Evolutionary conservation across 1,140 invertebrate genomes (phyloP).

Genomic region (Papilio dardanus): DNA sequence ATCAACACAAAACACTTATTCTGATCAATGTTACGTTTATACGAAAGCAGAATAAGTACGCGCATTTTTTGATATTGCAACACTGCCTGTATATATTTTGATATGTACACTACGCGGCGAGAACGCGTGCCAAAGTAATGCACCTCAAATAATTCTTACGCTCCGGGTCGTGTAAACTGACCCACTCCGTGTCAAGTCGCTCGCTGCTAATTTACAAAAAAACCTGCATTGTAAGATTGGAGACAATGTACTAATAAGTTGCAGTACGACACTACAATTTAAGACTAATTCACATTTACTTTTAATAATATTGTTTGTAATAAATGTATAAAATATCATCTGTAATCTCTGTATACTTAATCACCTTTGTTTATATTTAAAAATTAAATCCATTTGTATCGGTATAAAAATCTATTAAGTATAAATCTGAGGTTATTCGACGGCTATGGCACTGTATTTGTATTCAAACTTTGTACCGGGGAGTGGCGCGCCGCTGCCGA

Average conservation of each 20-base stretch:
- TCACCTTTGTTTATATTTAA: constrained; percentile 82
- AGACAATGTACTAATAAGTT: constrained; percentile 68
- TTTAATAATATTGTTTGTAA: constrained; percentile 82
- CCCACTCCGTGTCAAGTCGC: constrained; percentile 46
- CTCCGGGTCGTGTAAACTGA: constrained; percentile 46
- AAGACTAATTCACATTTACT: constrained; percentile 79
- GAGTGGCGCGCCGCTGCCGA: constrained; percentile 59
- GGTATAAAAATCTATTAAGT: constrained; percentile 82
- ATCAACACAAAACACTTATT: constrained; percentile 40
- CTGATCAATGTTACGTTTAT: constrained; percentile 32
- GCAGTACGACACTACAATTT: constrained; percentile 73
- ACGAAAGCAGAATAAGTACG: constrained; percentile 34
- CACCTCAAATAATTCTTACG: constrained; percentile 43
- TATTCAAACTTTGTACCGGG: constrained; percentile 77
- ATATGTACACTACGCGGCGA: constrained; percentile 34
- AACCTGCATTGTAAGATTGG: constrained; percentile 52
- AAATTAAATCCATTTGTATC: constrained; percentile 82
- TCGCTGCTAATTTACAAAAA: constrained; percentile 53
- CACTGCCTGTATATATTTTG: constrained; percentile 28
- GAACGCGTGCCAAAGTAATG: constrained; percentile 31
- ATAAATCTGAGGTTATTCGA: constrained; percentile 80
- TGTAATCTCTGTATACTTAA: constrained; percentile 82
- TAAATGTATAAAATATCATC: constrained; percentile 83
- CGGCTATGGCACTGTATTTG: constrained; percentile 80
- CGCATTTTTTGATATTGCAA: constrained; percentile 33